These are phyloP conservation scores for Oscheius sp. DNA, from an alignment of 2,888 invertebrate species.

Conservation along the genomic window DNA sequence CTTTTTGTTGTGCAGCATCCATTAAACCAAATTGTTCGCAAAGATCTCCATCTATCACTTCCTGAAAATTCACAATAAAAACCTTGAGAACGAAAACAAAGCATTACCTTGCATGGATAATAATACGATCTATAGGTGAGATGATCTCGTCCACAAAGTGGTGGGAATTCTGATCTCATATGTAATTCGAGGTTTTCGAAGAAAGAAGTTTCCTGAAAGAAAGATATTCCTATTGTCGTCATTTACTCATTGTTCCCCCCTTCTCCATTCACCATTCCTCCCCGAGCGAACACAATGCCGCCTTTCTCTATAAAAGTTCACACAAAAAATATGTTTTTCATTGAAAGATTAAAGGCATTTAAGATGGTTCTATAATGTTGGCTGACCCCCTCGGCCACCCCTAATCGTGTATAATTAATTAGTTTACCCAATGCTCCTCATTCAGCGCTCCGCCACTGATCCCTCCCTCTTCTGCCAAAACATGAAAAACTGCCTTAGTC, in stretches of 20 bases:
- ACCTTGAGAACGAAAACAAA: conserved; percentile 1
- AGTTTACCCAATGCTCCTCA: not conserved
- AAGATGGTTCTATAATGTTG: not conserved
- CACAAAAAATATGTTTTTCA: not conserved
- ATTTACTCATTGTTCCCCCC: conserved; percentile 8
- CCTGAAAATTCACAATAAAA: conserved; percentile 78
- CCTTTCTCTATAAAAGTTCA: not conserved
- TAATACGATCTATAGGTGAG: conserved; percentile 95
- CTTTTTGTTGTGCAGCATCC: conserved; percentile 90
- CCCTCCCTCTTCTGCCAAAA: not conserved
- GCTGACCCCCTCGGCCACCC: not conserved
- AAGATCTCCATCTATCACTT: conserved; percentile 96
- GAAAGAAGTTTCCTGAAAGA: conserved; percentile 88
- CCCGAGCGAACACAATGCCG: too few relatives aligned
- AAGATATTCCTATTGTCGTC: not conserved
- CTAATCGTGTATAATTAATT: conserved; percentile 10
- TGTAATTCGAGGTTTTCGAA: conserved; percentile 99
- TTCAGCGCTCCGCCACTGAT: not conserved
- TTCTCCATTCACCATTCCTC: conserved; percentile 15
- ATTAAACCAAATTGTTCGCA: conserved; percentile 98
- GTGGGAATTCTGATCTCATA: conserved; percentile 94
- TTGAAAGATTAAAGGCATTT: not conserved
- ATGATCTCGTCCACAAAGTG: conserved; percentile 95
- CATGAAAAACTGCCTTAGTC: not conserved
- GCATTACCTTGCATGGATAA: conserved; percentile 87